These are phyloP conservation scores for Lycophotia porphyrea DNA, from an alignment of 2,888 invertebrate species.

Conservation along the genomic window DNA sequence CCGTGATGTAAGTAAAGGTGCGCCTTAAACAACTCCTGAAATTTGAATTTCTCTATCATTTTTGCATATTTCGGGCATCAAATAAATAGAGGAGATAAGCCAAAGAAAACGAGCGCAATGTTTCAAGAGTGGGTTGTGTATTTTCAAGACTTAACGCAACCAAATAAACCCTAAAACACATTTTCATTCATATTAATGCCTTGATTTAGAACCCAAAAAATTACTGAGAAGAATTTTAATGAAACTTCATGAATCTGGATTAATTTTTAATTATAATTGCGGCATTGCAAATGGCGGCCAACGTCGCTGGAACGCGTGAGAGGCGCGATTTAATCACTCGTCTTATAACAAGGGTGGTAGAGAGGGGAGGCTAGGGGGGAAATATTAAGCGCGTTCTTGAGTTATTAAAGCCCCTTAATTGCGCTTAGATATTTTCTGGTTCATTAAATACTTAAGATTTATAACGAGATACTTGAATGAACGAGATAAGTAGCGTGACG, in stretches of 20 bases:
- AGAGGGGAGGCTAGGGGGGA: conserved; percentile 73
- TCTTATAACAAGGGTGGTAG: conserved; percentile 82
- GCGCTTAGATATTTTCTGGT: conserved; percentile 83
- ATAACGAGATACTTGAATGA: conserved; percentile 73
- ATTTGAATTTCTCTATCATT: conserved; percentile 67
- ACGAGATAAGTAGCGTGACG: conserved; percentile 72
- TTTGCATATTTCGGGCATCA: conserved; percentile 63
- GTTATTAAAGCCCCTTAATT: conserved; percentile 86
- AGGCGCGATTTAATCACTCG: conserved; percentile 86
- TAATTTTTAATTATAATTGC: conserved; percentile 89
- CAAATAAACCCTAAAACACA: conserved; percentile 48
- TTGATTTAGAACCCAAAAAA: conserved; percentile 71
- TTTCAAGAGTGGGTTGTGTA: conserved; percentile 42
- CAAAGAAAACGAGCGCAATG: conserved; percentile 39
- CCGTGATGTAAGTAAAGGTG: conserved; percentile 64
- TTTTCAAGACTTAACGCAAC: conserved; percentile 45
- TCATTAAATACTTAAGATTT: conserved; percentile 84
- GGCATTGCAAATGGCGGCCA: conserved; percentile 80
- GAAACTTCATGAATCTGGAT: conserved; percentile 79
- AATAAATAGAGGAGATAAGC: conserved; percentile 61
- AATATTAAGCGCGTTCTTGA: conserved; percentile 86
- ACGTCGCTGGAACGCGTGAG: conserved; percentile 83
- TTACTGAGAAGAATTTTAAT: conserved; percentile 75
- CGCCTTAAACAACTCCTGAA: conserved; percentile 60
- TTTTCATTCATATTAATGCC: conserved; percentile 67